A percentile compares a stretch with the other conserved stretches of the same genome.
Conservation (phyloP, 2,113 vertebrate genomes). For the Myiozetetes cayanensis region DNA sequence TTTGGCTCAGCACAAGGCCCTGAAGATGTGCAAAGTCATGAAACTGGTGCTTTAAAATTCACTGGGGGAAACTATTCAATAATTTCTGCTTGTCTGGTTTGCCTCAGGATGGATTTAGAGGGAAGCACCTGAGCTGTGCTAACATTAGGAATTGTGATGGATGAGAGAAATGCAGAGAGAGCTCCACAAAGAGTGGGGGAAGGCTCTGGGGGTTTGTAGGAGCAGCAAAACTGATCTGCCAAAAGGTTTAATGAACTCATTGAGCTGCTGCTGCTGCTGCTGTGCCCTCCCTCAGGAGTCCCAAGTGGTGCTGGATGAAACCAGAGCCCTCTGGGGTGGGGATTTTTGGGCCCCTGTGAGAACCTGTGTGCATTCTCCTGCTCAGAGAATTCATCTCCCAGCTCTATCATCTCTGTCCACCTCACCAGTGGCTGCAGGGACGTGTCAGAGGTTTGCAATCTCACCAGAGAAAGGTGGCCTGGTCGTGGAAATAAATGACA, state of each 20-base stretch:
- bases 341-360: too few species aligned
- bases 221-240: neutral
- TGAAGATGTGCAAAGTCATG: neutral
- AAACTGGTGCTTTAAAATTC: neutral
- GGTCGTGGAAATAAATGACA: neutral
- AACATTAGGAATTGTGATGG: rapidly evolving
- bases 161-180: neutral
- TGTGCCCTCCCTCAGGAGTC: neutral
- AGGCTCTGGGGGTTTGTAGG: neutral
- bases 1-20: neutral
- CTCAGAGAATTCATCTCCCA: neutral
- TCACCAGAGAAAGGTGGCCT: neutral
- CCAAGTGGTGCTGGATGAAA: neutral
- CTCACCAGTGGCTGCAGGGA: neutral
- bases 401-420: neutral
- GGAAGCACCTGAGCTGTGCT: neutral
- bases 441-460: neutral
- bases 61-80: neutral
- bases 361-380: neutral
- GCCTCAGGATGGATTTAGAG: neutral
- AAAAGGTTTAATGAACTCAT: rapidly evolving
- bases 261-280: neutral
- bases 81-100: neutral
- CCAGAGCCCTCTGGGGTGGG: neutral
- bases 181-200: neutral